Evolutionary conservation across 2,797 vertebrate species (phyloP).

Genomic region (Vireo griseus): DNA sequence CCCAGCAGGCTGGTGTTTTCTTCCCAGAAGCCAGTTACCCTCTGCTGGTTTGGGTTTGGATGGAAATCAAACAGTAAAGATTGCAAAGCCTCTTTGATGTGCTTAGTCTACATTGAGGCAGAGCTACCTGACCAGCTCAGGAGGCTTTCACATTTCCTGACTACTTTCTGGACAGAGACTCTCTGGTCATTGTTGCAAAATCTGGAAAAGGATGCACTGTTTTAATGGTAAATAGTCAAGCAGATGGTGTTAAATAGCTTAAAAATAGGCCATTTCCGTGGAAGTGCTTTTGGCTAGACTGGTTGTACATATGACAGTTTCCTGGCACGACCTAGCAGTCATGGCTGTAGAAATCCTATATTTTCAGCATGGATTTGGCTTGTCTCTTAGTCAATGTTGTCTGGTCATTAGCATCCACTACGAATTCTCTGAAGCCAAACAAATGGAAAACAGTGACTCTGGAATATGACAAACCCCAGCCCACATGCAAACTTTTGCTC

Average conservation of each 20-base stretch:
- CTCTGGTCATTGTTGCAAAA: neutral
- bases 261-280: neutral
- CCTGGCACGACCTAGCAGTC: neutral
- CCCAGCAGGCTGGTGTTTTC: neutral
- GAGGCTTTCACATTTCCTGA: neutral
- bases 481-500: neutral
- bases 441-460: neutral
- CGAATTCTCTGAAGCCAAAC: neutral
- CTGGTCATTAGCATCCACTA: neutral
- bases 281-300: neutral
- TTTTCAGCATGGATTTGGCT: neutral
- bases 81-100: neutral
- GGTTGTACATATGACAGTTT: neutral
- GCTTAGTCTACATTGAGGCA: neutral
- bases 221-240: neutral
- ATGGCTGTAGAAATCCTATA: neutral
- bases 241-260: neutral
- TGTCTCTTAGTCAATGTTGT: neutral
- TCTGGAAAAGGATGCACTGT: neutral
- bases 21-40: neutral
- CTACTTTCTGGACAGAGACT: neutral
- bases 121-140: neutral
- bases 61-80: neutral
- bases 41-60: neutral
- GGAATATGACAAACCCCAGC: neutral